Evolutionary conservation across 2,113 vertebrate genomes (phyloP), one percentile per base, ranked within the genome.

Genomic region (Pipa parva): DNA sequence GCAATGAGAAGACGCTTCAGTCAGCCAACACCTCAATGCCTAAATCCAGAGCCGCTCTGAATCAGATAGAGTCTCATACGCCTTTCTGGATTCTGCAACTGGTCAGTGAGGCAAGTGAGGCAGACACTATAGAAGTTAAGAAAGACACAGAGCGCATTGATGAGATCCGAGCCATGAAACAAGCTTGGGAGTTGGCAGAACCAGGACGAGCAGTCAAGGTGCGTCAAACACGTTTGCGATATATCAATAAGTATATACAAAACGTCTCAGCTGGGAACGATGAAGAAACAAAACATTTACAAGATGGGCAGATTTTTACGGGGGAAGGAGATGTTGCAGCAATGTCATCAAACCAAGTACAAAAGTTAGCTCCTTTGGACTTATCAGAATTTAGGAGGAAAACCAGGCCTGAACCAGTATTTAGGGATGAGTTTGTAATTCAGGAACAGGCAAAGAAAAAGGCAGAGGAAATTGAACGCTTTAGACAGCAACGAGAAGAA

Each of bases 131-230:
- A 2, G 79, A 91, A 20, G 70, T 95, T 56, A 92, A 74, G 72
- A 93, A 84, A 76, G 95, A 97, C 71, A 92, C 87, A 0, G 85
- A 91, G 56, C 79, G 85, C 77, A 60, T 59, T 31, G 93, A 94
- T 62, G 83, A 94, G 78, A 93, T 97, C 71, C 89, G 74, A 81
- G 85, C 90, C 67, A 85, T 92, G 77, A 95, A 97, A 80, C 82
- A 83, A 69, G 87, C 89, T n/a, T 97, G 93, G 94, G 93, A 95
- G 72, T 75, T 73, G n/a, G 82, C 81, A 0, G 91, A 95, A 42
- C 88, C 90, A 1, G 95, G 93, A 59, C 88, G 94, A 63, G 72
- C 80, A 25, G 68, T 84, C 61, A 96, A 93, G 92, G 95, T 98
- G 74, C 75, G 78, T 62, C 82, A 91, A 75, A 81, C 85, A 54